Evolutionary conservation across 2,113 vertebrate genomes (phyloP).

Genomic region (Mystacornis crossleyi): DNA sequence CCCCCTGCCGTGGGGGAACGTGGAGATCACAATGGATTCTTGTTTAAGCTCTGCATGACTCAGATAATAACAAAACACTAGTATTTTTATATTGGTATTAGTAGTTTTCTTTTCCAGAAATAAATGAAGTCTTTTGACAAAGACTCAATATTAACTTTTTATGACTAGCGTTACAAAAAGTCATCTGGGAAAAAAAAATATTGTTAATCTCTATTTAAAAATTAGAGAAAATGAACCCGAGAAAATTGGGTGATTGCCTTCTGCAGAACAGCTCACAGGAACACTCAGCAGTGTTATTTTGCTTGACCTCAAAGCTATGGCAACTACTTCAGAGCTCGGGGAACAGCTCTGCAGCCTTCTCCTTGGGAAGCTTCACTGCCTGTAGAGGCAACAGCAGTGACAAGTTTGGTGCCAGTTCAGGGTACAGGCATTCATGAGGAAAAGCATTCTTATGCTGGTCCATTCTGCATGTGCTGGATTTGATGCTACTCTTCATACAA

Average conservation of each 20-base stretch:
- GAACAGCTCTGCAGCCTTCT: not conserved
- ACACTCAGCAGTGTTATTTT: not conserved
- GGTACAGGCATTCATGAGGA: not conserved
- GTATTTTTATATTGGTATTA: not conserved
- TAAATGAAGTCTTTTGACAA: not conserved
- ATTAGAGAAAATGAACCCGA: not conserved
- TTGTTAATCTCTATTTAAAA: not conserved
- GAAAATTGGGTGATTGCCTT: not conserved
- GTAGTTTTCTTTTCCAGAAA: not conserved
- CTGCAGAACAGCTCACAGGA: not conserved
- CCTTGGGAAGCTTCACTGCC: not conserved
- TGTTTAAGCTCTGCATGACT: not conserved
- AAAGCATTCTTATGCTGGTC: not conserved
- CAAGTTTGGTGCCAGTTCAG: not conserved
- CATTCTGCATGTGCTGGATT: not conserved
- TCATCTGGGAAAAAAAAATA: not conserved
- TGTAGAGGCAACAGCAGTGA: not conserved
- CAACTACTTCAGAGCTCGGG: not conserved
- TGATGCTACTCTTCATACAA: not conserved
- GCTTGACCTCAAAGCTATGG: not conserved
- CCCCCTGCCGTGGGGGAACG: fast-evolving
- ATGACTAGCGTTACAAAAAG: not conserved
- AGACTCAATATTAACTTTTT: not conserved
- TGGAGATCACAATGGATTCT: not conserved
- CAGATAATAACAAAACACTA: not conserved